phyloP scores from a whole-genome alignment of 2,797 vertebrate species.

The Phylloscopus collybita region DNA sequence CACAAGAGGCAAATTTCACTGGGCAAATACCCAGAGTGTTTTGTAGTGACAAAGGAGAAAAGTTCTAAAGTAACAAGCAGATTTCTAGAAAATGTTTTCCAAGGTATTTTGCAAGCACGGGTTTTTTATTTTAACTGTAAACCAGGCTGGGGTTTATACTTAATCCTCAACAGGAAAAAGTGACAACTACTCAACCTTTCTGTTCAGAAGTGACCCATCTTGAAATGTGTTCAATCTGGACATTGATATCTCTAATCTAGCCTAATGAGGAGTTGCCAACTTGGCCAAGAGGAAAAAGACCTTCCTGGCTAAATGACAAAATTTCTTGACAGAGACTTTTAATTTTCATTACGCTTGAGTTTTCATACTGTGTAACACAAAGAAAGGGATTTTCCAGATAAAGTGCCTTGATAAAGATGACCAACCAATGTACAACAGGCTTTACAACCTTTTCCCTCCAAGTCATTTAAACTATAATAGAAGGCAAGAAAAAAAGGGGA shows the following conservation, averaged over 20 bases:
- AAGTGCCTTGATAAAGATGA: neutral
- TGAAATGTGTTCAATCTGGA: neutral
- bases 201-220: neutral
- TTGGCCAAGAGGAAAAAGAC: neutral
- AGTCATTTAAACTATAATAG: neutral
- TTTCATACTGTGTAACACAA: neutral
- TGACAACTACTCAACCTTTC: neutral
- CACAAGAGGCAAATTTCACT: neutral
- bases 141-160: neutral
- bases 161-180: neutral
- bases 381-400: neutral
- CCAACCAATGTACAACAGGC: neutral
- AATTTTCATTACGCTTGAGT: neutral
- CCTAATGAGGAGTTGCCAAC: neutral
- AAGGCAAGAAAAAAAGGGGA: accelerated
- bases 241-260: neutral
- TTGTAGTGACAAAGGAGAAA: neutral
- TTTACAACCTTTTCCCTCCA: neutral
- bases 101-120: neutral
- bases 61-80: neutral
- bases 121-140: neutral
- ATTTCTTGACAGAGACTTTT: neutral
- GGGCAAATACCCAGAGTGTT: neutral
- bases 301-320: neutral
- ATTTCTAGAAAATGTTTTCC: neutral